Evolutionary conservation across 2,797 vertebrate species (phyloP).

Genomic region (Halcyon badia): DNA sequence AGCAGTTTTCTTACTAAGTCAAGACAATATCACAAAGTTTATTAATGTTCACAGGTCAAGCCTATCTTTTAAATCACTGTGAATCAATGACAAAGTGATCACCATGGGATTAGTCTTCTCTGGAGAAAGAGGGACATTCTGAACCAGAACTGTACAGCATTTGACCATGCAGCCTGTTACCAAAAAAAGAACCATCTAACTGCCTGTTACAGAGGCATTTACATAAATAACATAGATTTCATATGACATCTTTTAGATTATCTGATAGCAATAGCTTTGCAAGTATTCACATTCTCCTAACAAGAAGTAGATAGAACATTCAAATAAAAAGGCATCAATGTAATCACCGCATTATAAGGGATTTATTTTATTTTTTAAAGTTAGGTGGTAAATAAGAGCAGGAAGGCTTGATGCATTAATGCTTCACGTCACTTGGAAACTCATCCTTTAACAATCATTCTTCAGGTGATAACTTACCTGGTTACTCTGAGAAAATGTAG

Average conservation of each 20-base stretch:
- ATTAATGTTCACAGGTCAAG: constrained; percentile 43
- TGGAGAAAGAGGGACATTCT: constrained; percentile 37
- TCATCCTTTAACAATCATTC: constrained; percentile 14
- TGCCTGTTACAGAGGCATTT: constrained; percentile 42
- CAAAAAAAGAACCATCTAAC: constrained; percentile 41
- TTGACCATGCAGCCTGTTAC: constrained; percentile 50
- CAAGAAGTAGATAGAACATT: neutral
- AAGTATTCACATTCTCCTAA: constrained; percentile 19
- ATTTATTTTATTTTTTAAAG: neutral
- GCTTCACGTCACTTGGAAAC: neutral
- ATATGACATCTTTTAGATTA: constrained; percentile 30
- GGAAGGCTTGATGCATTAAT: neutral
- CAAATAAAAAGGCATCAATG: neutral
- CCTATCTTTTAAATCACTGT: constrained; percentile 39
- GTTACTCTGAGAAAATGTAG: constrained; percentile 8
- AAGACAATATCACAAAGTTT: neutral
- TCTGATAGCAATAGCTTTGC: constrained; percentile 9
- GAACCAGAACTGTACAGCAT: constrained; percentile 21
- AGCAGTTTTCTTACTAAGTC: constrained; percentile 13
- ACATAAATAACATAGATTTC: constrained; percentile 50
- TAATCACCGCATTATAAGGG: neutral
- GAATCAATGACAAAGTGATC: constrained; percentile 40
- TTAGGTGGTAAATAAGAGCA: neutral
- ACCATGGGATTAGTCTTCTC: neutral
- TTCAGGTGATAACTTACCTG: constrained; percentile 26